A percentile compares a stretch with the other conserved stretches of the same genome.
Evolutionary conservation across 2,888 invertebrate genomes (phyloP).

Genomic region (Spatulosminthurus flaviceps): DNA sequence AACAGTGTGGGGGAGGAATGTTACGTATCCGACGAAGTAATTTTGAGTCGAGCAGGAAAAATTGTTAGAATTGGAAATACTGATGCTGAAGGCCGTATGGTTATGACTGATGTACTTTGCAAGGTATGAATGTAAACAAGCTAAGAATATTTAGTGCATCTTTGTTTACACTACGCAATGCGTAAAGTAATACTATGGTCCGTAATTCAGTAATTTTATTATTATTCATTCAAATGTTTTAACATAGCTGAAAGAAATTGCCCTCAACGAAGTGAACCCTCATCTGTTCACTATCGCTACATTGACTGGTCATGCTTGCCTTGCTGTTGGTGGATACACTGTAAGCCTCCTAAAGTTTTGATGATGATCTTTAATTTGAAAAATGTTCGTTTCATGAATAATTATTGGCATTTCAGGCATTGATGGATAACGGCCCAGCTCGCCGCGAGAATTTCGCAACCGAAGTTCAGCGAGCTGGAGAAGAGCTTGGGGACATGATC

Average conservation of each 20-base stretch:
- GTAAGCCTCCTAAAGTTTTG: constrained; percentile 67
- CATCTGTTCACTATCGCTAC: constrained; percentile 91
- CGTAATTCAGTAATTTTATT: no score
- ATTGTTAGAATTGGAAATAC: constrained; percentile 90
- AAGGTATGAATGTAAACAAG: constrained; percentile 68
- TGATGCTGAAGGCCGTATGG: constrained; percentile 94
- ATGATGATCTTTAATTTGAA: no score
- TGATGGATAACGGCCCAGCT: constrained; percentile 81
- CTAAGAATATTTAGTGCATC: background rate
- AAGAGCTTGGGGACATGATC: constrained; percentile 79
- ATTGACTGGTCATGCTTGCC: constrained; percentile 83
- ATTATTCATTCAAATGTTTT: no score
- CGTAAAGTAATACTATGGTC: no score
- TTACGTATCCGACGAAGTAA: constrained; percentile 85
- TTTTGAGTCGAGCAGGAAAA: constrained; percentile 81
- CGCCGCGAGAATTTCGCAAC: constrained; percentile 69
- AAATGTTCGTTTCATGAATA: no score
- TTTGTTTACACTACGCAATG: background rate
- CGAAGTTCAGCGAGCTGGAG: constrained; percentile 76
- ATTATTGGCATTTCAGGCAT: constrained; percentile 67
- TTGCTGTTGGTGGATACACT: constrained; percentile 78
- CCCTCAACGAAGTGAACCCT: constrained; percentile 76
- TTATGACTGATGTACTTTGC: constrained; percentile 88
- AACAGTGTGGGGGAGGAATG: constrained; percentile 89
- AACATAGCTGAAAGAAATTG: constrained; percentile 75